Conservation (phyloP, 64 coral and sea anemone species). For the Actinia equina region DNA sequence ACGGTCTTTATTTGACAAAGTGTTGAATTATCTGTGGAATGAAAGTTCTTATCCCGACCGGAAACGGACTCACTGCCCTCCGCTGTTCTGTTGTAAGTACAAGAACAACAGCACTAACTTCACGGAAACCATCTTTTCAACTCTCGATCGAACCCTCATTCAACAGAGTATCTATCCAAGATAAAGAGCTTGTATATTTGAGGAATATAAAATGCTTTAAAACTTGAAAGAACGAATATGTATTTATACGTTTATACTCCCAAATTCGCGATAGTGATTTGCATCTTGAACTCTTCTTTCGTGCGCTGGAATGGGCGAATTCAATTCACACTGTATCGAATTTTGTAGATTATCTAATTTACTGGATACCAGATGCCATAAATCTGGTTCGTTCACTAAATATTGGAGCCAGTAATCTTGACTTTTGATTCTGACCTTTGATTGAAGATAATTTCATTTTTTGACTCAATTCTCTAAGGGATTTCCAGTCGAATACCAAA, state of each 20-base stretch:
- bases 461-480: background rate
- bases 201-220: background rate
- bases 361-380: background rate
- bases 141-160: background rate
- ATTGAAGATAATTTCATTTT: background rate
- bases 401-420: background rate
- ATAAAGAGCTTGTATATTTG: background rate
- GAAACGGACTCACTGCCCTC: background rate
- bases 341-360: background rate
- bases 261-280: background rate
- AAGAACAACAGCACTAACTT: background rate
- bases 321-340: background rate
- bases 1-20: slow-evolving; percentile 6
- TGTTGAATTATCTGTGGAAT: slow-evolving; percentile 10
- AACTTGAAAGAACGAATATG: background rate
- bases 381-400: background rate
- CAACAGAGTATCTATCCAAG: background rate
- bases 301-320: background rate
- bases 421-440: background rate
- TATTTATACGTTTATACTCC: background rate
- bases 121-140: background rate
- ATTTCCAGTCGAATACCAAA: background rate
- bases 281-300: background rate
- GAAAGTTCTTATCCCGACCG: slow-evolving; percentile 1
- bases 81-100: background rate